Base-by-base conservation (phyloP, 2,113 vertebrate species). In the Aegotheles bennettii region DNA sequence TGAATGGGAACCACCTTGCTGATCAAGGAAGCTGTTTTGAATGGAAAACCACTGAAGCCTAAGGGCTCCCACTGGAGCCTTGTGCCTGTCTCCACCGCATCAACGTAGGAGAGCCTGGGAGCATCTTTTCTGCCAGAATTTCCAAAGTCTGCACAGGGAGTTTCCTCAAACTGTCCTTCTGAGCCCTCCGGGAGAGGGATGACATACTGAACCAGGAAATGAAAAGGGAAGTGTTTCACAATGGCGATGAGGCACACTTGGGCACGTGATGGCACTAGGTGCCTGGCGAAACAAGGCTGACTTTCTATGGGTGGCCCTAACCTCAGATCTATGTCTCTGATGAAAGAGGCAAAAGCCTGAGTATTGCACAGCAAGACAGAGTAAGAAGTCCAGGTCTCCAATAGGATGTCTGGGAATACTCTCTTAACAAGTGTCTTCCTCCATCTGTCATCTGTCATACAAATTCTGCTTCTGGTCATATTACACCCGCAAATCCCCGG, bases 391-490 rank as follows among this genome's bases (percentile, higher is more conserved):
- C 4, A n/a, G 50, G 29, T 60, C 85, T 88, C 51, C 77, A 64
- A 1, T 48, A 28, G 21, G 69, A 82, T 71, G n/a, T 89, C 94
- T 95, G 90, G 79, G 68, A 93, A 90, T 61, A 61, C 47, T 96
- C 83, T 43, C 56, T 75, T 86, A 89, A 57, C 73, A 89, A 94
- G 60, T 78, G 86, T 91, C 75, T 65, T 86, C 67, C 75, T 88
- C 59, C 4, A 2, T 64, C 89, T 95, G 93, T 96, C 85, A 87
- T 79, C 76, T 90, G 74, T 67, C 3, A 1, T 78, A 50, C 0
- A 0, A 85, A 82, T 92, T 89, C 91, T 95, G 93, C 82, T 92
- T 95, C 74, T 96, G 90, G 84, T 96, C 91, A 81, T 28, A n/a
- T 67, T 78, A 74, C 85, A 94, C 88, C 76, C 17, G 1, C 60